Evolutionary conservation across 2,888 invertebrate genomes (phyloP).

Genomic region (Schizotus pectinicornis): DNA sequence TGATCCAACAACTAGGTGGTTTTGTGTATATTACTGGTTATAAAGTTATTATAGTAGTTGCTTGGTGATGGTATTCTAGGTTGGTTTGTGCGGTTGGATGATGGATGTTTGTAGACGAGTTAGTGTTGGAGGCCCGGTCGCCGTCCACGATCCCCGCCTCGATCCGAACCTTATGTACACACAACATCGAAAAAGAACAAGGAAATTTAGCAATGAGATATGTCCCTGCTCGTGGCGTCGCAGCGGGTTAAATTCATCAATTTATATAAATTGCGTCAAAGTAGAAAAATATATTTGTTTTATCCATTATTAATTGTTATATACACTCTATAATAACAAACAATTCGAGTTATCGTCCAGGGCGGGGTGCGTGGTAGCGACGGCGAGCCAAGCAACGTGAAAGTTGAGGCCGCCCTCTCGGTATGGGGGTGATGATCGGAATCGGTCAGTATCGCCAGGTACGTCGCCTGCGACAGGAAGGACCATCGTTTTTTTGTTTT

Average conservation of each 20-base stretch:
- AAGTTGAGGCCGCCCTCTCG: background rate
- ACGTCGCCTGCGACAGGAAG: slow-evolving; percentile 52
- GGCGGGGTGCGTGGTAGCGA: no score
- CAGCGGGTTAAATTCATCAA: slow-evolving; percentile 14
- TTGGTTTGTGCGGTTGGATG: no score
- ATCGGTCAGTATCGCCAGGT: slow-evolving; percentile 45
- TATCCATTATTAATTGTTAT: slow-evolving; percentile 22
- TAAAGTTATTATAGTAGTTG: no score
- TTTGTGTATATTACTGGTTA: no score
- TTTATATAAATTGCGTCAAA: slow-evolving; percentile 20
- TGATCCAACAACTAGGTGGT: no score
- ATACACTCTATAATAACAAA: slow-evolving; percentile 26
- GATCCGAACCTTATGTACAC: slow-evolving; percentile 11
- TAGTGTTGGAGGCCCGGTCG: no score
- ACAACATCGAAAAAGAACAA: slow-evolving; percentile 28
- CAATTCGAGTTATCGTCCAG: slow-evolving; percentile 13
- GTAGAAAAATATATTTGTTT: slow-evolving; percentile 28
- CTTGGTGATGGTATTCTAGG: no score
- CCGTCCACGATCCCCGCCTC: no score
- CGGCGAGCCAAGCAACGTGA: no score
- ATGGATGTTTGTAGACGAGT: no score
- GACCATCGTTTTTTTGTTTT: slow-evolving; percentile 36
- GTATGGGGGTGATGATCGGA: slow-evolving; percentile 23
- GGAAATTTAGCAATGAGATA: slow-evolving; percentile 31
- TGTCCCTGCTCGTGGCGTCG: slow-evolving; percentile 15